phyloP scores from a whole-genome alignment of 2,888 invertebrate species.

The Pyrrhosoma nymphula region DNA sequence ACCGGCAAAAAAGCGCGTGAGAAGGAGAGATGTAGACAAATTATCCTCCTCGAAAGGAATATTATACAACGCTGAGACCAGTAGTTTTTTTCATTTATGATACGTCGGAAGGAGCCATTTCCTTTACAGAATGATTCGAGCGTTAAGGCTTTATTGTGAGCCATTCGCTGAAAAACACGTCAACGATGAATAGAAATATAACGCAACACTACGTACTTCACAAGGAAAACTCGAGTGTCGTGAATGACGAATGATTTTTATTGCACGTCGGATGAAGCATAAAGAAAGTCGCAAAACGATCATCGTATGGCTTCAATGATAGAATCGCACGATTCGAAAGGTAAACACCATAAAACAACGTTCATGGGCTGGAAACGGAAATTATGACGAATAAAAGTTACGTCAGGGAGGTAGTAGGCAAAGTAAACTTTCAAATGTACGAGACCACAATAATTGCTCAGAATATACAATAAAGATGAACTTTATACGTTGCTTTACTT shows the following conservation, averaged over 20 bases:
- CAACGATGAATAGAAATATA: background rate
- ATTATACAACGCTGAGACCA: slow-evolving; percentile 17
- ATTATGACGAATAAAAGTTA: too few species aligned
- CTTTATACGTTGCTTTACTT: too few species aligned
- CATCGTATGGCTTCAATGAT: background rate
- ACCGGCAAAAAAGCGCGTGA: background rate
- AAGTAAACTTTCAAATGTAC: too few species aligned
- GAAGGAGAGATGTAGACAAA: slow-evolving; percentile 6
- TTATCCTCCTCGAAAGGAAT: slow-evolving; percentile 33
- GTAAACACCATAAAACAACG: background rate
- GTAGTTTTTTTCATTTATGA: slow-evolving; percentile 8
- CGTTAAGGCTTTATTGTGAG: background rate
- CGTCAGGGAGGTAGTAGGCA: too few species aligned
- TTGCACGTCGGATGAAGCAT: background rate
- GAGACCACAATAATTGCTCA: too few species aligned
- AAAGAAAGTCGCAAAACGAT: background rate
- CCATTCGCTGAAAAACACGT: background rate
- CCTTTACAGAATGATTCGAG: background rate
- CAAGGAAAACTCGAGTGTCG: background rate
- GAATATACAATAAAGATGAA: too few species aligned
- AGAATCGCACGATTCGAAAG: background rate
- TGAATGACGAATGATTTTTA: background rate
- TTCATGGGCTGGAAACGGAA: too few species aligned
- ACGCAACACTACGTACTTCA: background rate
- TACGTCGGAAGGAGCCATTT: background rate